Evolutionary conservation across 2,888 invertebrate species (phyloP).

Genomic region (Lasius fuliginosus): DNA sequence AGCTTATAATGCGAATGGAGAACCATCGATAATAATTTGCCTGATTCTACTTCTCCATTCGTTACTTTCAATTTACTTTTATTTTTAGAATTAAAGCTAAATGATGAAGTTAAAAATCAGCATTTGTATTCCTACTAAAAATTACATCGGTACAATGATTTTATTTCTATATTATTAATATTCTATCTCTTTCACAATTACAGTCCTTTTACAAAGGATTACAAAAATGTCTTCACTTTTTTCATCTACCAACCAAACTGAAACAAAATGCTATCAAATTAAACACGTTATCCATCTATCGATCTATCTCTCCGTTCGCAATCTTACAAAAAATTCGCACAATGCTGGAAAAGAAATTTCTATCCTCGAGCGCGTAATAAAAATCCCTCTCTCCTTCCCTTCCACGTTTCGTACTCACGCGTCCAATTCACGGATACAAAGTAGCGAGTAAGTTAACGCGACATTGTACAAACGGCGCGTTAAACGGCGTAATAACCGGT

Average conservation of each 20-base stretch:
- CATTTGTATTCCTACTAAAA: background rate
- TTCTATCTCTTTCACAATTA: background rate
- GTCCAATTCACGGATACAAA: conserved; percentile 61
- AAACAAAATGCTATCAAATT: background rate
- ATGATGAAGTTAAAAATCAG: background rate
- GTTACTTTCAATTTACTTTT: background rate
- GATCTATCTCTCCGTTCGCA: conserved; percentile 18
- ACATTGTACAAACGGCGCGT: conserved; percentile 62
- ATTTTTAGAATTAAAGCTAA: background rate
- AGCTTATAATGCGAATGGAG: background rate
- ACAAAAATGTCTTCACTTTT: background rate
- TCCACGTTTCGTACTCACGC: conserved; percentile 54
- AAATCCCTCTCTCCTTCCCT: background rate
- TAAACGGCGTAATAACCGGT: conserved; percentile 59
- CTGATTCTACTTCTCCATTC: background rate
- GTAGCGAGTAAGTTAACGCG: conserved; percentile 43
- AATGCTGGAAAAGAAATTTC: background rate
- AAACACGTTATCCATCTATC: background rate
- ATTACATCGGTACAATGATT: background rate
- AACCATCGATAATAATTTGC: background rate
- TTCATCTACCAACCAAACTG: background rate
- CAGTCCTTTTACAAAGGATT: background rate
- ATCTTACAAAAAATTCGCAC: background rate
- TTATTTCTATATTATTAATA: background rate
- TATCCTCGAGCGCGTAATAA: background rate